Evolutionary conservation across 2,113 vertebrate genomes (phyloP).

Genomic region (Mola mola): DNA sequence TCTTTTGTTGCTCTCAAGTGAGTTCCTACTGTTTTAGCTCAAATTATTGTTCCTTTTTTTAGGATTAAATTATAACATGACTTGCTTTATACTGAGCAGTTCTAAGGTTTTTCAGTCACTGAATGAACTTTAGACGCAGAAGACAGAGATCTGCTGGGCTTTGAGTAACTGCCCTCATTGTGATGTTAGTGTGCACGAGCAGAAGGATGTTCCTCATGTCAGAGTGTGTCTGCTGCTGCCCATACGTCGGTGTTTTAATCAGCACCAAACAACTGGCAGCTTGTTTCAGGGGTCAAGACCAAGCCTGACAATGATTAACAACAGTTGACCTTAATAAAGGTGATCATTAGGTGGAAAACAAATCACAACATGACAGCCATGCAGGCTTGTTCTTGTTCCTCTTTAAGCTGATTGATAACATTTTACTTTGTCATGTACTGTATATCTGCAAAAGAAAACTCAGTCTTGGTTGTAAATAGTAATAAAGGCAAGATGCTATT

Average conservation of each 20-base stretch:
- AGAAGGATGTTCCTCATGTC: slow-evolving; percentile 27
- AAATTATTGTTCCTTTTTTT: background rate
- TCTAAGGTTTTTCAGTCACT: background rate
- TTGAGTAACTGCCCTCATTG: slow-evolving; percentile 25
- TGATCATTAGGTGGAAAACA: slow-evolving; percentile 7
- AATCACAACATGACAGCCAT: slow-evolving; percentile 19
- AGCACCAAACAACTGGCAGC: slow-evolving; percentile 49
- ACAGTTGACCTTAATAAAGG: slow-evolving; percentile 32
- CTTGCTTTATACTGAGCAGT: background rate
- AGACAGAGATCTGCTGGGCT: background rate
- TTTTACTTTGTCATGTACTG: no score
- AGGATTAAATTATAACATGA: background rate
- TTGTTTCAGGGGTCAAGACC: slow-evolving; percentile 32
- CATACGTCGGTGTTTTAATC: slow-evolving; percentile 40
- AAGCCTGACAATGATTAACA: slow-evolving; percentile 69
- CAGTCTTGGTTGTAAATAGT: slow-evolving; percentile 1
- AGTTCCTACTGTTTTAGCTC: no score
- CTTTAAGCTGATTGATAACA: no score
- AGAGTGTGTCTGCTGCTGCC: slow-evolving; percentile 4
- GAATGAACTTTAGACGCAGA: background rate
- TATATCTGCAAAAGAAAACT: background rate
- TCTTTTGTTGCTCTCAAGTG: no score
- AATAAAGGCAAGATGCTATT: slow-evolving; percentile 21
- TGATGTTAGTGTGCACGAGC: slow-evolving; percentile 26
- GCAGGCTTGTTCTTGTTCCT: background rate